phyloP scores from a whole-genome alignment of 2,113 vertebrate genomes.

The Sardina pilchardus region DNA sequence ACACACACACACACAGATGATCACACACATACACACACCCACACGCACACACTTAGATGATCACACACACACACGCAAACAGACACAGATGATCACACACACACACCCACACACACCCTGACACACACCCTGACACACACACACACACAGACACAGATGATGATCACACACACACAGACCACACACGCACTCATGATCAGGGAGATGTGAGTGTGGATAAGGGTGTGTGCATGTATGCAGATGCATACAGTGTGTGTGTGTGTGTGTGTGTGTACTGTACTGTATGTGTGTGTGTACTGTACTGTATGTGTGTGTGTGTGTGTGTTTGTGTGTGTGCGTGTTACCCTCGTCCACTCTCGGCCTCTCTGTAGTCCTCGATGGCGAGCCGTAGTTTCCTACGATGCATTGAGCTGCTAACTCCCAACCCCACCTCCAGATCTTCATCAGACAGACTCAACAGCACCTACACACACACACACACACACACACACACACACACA shows the following conservation, averaged over 20 bases:
- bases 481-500: not conserved
- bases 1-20: not conserved
- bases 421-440: constrained; percentile 81
- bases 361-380: constrained; percentile 85
- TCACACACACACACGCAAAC: not conserved
- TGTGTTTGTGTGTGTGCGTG: constrained; percentile 29
- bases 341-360: constrained; percentile 80
- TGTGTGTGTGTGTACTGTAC: constrained; percentile 78
- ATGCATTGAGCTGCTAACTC: constrained; percentile 81
- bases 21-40: not conserved
- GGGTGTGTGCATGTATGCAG: not conserved
- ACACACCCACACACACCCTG: too few relatives aligned
- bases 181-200: constrained; percentile 37
- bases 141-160: not conserved
- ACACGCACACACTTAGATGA: too few relatives aligned
- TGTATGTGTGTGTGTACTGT: constrained; percentile 51
- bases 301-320: not conserved
- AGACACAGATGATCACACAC: not conserved
- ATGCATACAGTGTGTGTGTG: constrained; percentile 82
- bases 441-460: constrained; percentile 82
- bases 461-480: constrained; percentile 65
- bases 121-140: constrained; percentile 67
- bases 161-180: too few relatives aligned
- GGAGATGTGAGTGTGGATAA: not conserved
- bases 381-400: constrained; percentile 83